A percentile compares a stretch with the other conserved stretches of the same genome.
Conservation (phyloP, 2,888 invertebrate species). For the Watsonalla binaria region DNA sequence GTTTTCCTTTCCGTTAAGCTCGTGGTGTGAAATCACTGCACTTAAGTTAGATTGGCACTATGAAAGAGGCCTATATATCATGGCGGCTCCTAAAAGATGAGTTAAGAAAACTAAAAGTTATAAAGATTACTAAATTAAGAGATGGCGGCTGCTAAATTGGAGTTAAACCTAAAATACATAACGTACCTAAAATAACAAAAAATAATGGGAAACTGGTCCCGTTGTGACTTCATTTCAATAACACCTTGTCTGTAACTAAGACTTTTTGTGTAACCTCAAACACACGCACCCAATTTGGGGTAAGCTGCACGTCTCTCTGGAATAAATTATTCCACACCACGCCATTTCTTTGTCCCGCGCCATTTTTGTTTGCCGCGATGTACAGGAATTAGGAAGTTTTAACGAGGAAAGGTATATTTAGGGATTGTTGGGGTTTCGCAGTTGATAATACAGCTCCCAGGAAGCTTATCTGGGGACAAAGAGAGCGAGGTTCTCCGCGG, state of each 20-base stretch:
- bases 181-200: too few species aligned
- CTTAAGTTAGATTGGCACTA: too few species aligned
- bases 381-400: constrained; percentile 39
- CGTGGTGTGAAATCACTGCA: too few species aligned
- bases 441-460: constrained; percentile 9
- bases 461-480: constrained; percentile 26
- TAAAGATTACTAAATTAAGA: too few species aligned
- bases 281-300: constrained; percentile 15
- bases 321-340: constrained; percentile 51
- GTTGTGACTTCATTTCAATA: background rate
- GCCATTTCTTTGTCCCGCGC: constrained; percentile 43
- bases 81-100: too few species aligned
- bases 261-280: constrained; percentile 4
- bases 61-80: too few species aligned
- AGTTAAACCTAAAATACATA: too few species aligned
- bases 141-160: too few species aligned
- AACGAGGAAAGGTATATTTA: constrained; percentile 32
- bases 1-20: too few species aligned
- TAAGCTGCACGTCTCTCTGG: constrained; percentile 26
- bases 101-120: too few species aligned
- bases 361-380: constrained; percentile 32
- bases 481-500: constrained; percentile 19
- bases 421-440: constrained; percentile 12
- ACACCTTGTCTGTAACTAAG: constrained; percentile 1
- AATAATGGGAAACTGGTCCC: too few species aligned